Evolutionary conservation across 2,888 invertebrate genomes (phyloP).

Genomic region (Pollenia angustigena): DNA sequence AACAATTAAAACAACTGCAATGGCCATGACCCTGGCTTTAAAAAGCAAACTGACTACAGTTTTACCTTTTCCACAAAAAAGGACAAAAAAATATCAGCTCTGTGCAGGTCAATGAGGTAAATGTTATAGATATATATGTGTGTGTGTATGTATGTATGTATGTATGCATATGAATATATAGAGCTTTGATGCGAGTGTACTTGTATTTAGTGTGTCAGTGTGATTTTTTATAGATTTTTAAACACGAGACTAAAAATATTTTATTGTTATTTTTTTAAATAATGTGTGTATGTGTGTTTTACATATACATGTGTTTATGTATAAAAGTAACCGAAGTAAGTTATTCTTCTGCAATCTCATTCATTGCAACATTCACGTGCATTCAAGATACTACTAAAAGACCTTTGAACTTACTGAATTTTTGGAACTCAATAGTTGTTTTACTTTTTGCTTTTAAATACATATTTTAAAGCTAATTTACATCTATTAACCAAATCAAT

Average conservation of each 20-base stretch:
- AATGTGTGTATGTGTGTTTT: neutral
- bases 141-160: neutral
- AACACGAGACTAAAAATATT: constrained; percentile 56
- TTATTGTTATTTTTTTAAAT: neutral
- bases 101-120: constrained; percentile 50
- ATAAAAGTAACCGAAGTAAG: neutral
- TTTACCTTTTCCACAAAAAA: neutral
- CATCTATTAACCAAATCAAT: too few relatives aligned
- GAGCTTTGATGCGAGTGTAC: constrained; percentile 13
- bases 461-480: too few relatives aligned
- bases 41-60: constrained; percentile 25
- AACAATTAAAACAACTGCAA: constrained; percentile 46
- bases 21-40: constrained; percentile 62
- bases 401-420: neutral
- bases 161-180: neutral
- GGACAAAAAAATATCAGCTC: constrained; percentile 4
- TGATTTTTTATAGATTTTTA: constrained; percentile 24
- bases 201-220: neutral
- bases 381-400: neutral
- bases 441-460: neutral
- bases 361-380: neutral
- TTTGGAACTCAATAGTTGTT: constrained; percentile 19
- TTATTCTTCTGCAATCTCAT: neutral
- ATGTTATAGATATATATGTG: neutral
- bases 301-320: too few relatives aligned